Evolutionary conservation across 64 coral and sea anemone genomes (phyloP).

Genomic region (Cladopsammia gracilis): DNA sequence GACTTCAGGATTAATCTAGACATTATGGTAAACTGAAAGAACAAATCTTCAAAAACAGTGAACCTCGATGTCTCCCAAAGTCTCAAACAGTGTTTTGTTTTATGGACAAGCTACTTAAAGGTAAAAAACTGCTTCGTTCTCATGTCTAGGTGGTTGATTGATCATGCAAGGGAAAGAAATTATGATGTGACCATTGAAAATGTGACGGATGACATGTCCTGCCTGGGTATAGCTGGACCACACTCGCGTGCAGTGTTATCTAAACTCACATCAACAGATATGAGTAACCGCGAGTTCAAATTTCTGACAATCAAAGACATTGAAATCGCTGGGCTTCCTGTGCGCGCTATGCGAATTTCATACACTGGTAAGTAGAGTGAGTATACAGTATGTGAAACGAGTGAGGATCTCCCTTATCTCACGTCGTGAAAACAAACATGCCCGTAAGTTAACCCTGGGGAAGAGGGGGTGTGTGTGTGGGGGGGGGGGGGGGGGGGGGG

Average conservation of each 20-base stretch:
- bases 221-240: conserved; percentile 86
- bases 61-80: no score
- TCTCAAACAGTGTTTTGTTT: no score
- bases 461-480: no score
- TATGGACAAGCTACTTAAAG: no score
- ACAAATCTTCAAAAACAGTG: no score
- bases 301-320: conserved; percentile 88
- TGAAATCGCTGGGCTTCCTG: conserved; percentile 89
- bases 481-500: no score
- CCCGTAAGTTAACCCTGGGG: no score
- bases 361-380: conserved; percentile 76
- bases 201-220: conserved; percentile 86
- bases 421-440: no score
- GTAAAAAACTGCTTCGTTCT: not conserved
- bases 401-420: no score
- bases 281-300: conserved; percentile 86
- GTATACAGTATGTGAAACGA: no score
- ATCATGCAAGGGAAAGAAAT: conserved; percentile 76
- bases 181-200: conserved; percentile 87
- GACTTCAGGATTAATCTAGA: no score
- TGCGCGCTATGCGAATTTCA: conserved; percentile 88
- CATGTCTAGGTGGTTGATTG: conserved; percentile 76
- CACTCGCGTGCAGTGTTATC: conserved; percentile 79
- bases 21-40: no score
- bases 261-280: conserved; percentile 81